Evolutionary conservation across 92 coral and sea anemone genomes (phyloP).

Genomic region (Ricordea florida): DNA sequence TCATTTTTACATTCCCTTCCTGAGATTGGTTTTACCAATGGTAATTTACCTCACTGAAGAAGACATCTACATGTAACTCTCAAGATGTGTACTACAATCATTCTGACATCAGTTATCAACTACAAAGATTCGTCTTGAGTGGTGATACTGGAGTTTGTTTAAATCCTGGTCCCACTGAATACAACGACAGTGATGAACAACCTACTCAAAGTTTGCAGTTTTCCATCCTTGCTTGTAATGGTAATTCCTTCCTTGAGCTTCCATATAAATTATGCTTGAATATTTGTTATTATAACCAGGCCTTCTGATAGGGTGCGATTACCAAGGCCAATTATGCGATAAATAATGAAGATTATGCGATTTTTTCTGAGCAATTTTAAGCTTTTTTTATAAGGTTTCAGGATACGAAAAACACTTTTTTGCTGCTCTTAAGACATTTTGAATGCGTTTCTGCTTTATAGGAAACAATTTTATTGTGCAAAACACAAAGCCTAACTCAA

Average conservation of each 20-base stretch:
- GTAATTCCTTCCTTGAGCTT: neutral
- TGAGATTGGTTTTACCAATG: neutral
- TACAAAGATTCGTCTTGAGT: neutral
- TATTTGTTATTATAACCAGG: neutral
- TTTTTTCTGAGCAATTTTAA: too few relatives aligned
- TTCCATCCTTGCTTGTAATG: neutral
- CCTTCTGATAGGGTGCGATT: too few relatives aligned
- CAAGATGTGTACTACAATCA: neutral
- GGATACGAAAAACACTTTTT: too few relatives aligned
- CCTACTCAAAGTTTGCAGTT: neutral
- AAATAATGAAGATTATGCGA: too few relatives aligned
- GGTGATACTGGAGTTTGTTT: neutral
- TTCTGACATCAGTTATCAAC: neutral
- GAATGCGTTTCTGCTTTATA: too few relatives aligned
- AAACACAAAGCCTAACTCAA: too few relatives aligned
- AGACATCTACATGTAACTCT: neutral
- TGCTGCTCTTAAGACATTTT: too few relatives aligned
- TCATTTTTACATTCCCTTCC: too few relatives aligned
- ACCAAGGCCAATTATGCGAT: too few relatives aligned
- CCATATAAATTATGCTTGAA: slow-evolving; percentile 7
- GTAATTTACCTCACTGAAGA: neutral
- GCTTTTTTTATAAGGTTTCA: too few relatives aligned
- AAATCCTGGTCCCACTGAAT: neutral
- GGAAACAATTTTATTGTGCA: too few relatives aligned
- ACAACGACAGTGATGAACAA: neutral